These are phyloP conservation scores for Margarornis squamiger DNA, from an alignment of 2,797 vertebrate genomes.

Conservation along the genomic window DNA sequence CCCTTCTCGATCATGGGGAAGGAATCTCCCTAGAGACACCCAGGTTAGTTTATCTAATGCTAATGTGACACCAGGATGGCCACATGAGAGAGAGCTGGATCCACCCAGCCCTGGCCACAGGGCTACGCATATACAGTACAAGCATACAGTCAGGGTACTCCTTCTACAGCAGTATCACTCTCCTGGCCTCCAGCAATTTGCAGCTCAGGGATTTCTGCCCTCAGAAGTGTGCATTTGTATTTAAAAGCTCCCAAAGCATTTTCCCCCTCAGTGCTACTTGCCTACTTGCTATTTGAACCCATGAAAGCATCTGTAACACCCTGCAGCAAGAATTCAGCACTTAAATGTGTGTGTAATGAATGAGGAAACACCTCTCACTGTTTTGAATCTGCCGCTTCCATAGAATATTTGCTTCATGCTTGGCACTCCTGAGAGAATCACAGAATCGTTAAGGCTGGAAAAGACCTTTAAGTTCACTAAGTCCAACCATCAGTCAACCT, in stretches of 20 bases:
- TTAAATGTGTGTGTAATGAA: not conserved
- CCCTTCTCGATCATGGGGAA: not conserved
- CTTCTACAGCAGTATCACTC: not conserved
- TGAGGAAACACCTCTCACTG: not conserved
- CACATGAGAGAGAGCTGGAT: not conserved
- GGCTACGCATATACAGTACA: not conserved
- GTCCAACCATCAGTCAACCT: not conserved
- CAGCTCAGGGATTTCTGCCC: not conserved
- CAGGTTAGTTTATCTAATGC: not conserved
- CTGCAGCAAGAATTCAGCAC: not conserved
- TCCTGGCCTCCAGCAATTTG: not conserved
- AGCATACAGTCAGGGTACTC: not conserved
- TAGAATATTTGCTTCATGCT: not conserved
- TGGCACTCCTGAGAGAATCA: not conserved
- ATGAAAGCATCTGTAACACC: not conserved
- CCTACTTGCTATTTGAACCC: not conserved
- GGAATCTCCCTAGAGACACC: not conserved
- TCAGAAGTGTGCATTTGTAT: not conserved
- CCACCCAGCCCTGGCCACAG: not conserved
- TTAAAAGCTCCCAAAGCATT: not conserved
- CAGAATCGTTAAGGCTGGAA: not conserved
- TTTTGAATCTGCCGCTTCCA: not conserved
- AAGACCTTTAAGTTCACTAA: not conserved
- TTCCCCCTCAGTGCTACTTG: not conserved
- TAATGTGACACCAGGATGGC: not conserved